A percentile compares a stretch with the other conserved stretches of the same genome.
Evolutionary conservation across 2,888 invertebrate species (phyloP).

Genomic region (Gryllus longicercus): DNA sequence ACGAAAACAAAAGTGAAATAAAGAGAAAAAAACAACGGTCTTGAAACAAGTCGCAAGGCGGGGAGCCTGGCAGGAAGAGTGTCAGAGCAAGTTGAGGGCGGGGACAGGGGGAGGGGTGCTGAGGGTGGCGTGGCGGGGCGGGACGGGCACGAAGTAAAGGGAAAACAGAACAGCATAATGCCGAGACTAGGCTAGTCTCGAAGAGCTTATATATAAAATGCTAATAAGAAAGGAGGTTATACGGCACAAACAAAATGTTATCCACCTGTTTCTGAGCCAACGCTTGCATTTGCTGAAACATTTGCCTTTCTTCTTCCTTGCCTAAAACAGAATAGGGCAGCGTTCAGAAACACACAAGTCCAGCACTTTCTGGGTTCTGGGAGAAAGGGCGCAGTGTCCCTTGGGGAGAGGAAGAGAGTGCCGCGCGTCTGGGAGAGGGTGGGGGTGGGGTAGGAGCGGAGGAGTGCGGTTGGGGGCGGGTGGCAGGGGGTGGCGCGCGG

Average conservation of each 20-base stretch:
- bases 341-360: constrained; percentile 8
- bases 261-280: constrained; percentile 94
- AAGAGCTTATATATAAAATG: constrained; percentile 17
- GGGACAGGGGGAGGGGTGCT: no score
- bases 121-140: no score
- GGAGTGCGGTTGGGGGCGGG: background rate
- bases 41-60: background rate
- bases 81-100: constrained; percentile 4
- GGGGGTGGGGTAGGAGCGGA: background rate
- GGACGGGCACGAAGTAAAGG: background rate
- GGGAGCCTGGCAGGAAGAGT: constrained; percentile 4
- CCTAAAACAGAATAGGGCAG: constrained; percentile 60
- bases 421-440: background rate
- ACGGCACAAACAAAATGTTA: constrained; percentile 42
- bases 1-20: constrained; percentile 25
- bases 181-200: constrained; percentile 33
- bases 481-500: no score
- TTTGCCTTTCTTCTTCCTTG: constrained; percentile 92
- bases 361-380: background rate
- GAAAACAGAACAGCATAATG: constrained; percentile 30
- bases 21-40: constrained; percentile 6
- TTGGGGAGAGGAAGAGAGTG: no score
- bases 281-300: constrained; percentile 96
- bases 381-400: background rate
- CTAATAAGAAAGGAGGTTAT: constrained; percentile 17